Conservation (phyloP, 2,888 invertebrate genomes). For the Seladonia tumulorum region DNA sequence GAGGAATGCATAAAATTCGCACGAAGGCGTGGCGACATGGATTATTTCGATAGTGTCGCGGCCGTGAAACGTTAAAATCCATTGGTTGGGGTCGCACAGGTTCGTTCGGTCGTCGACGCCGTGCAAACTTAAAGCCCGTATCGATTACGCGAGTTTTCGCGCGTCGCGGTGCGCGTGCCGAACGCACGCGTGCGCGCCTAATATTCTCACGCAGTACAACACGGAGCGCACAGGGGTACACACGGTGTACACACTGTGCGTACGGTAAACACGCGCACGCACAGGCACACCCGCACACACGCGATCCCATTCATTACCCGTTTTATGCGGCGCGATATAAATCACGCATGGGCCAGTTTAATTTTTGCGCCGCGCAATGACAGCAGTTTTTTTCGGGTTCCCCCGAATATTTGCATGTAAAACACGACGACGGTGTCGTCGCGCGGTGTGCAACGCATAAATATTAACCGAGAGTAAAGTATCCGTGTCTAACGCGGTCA, state of each 20-base stretch:
- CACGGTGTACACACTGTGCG: not conserved
- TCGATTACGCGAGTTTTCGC: constrained; percentile 51
- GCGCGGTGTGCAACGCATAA: constrained; percentile 25
- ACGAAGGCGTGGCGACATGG: no score
- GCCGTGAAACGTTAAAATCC: not conserved
- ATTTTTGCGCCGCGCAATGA: constrained; percentile 47
- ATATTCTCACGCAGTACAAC: not conserved
- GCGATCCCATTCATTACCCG: constrained; percentile 39
- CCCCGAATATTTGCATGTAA: constrained; percentile 14
- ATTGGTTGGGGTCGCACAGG: constrained; percentile 6
- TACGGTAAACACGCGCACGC: not conserved
- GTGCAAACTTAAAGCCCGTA: constrained; percentile 41
- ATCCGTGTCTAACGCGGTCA: not conserved
- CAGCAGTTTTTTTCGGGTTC: constrained; percentile 37
- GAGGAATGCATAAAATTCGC: no score
- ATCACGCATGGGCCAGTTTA: constrained; percentile 54
- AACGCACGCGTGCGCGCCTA: not conserved
- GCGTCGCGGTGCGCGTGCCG: not conserved
- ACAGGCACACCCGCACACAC: not conserved
- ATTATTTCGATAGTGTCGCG: constrained; percentile 2
- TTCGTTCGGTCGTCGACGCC: constrained; percentile 25
- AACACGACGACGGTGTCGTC: not conserved
- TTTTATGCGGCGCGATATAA: constrained; percentile 45
- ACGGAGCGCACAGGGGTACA: not conserved
- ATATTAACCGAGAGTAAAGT: constrained; percentile 40